Evolutionary conservation across 2,888 invertebrate genomes (phyloP).

Genomic region (Phrixothrix hirtus): DNA sequence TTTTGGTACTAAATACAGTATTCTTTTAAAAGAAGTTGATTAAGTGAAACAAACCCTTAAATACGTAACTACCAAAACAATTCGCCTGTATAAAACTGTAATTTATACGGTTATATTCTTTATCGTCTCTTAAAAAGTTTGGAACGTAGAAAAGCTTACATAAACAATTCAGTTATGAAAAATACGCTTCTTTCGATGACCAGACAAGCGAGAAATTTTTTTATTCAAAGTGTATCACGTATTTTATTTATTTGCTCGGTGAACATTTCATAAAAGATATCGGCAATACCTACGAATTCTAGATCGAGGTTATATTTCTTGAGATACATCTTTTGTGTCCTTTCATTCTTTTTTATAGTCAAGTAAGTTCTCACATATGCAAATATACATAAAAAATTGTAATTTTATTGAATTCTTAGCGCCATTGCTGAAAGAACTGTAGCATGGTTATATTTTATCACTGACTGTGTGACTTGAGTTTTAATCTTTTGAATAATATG

Average conservation of each 20-base stretch:
- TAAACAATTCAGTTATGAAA: background rate
- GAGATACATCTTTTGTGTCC: conserved; percentile 8
- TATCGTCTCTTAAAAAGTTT: background rate
- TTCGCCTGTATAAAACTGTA: too few species aligned
- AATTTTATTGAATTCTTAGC: background rate
- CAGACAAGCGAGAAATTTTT: background rate
- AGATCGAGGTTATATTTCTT: conserved; percentile 17
- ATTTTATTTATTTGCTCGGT: conserved; percentile 23
- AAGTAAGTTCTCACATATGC: conserved; percentile 9
- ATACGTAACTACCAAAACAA: too few species aligned
- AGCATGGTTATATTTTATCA: too few species aligned
- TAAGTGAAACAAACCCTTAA: too few species aligned
- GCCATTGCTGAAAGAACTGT: too few species aligned
- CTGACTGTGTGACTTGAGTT: too few species aligned
- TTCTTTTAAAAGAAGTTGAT: too few species aligned
- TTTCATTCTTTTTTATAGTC: conserved; percentile 15
- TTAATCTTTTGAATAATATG: too few species aligned
- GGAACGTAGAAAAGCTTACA: background rate
- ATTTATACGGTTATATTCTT: too few species aligned
- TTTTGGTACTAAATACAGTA: too few species aligned
- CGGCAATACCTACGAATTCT: conserved; percentile 12
- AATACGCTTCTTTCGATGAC: background rate
- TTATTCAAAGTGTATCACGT: conserved; percentile 19
- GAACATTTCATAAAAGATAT: conserved; percentile 21
- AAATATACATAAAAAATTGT: conserved; percentile 4